Conservation (phyloP, 1,140 invertebrate species). For the Cephus cinctus region DNA sequence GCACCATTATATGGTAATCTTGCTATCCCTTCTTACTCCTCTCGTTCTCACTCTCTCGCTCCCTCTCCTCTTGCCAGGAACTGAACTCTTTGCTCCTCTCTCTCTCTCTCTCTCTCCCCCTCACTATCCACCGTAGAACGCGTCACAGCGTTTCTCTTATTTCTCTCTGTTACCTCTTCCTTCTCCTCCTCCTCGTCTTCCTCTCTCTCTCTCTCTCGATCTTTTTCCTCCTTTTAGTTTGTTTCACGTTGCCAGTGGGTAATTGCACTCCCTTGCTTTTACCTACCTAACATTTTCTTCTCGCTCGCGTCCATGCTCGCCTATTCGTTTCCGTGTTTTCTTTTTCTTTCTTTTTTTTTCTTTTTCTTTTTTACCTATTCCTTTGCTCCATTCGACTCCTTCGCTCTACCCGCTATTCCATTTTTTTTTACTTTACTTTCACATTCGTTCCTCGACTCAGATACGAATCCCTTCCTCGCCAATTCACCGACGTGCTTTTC, state of each 20-base stretch:
- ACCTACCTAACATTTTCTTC: slow-evolving; percentile 36
- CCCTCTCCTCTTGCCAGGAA: slow-evolving; percentile 16
- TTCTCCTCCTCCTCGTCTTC: slow-evolving; percentile 11
- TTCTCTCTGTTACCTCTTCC: slow-evolving; percentile 12
- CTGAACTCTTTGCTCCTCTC: slow-evolving; percentile 18
- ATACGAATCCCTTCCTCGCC: too few species aligned
- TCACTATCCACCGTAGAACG: background rate
- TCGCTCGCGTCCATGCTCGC: slow-evolving; percentile 23
- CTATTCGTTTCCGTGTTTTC: slow-evolving; percentile 45
- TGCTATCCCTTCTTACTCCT: slow-evolving; percentile 36
- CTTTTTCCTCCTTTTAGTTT: slow-evolving; percentile 37
- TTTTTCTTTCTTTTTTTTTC: slow-evolving; percentile 19
- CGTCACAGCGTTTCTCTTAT: slow-evolving; percentile 1
- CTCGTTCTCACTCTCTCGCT: slow-evolving; percentile 18
- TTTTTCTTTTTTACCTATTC: too few species aligned
- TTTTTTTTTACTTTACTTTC: too few species aligned
- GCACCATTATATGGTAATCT: slow-evolving; percentile 54
- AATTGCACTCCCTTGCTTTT: slow-evolving; percentile 49
- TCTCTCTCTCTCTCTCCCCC: slow-evolving; percentile 11
- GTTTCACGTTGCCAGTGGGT: slow-evolving; percentile 46
- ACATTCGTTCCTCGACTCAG: too few species aligned
- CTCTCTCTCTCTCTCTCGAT: slow-evolving; percentile 11
- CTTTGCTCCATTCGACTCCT: too few species aligned
- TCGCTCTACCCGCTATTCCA: too few species aligned
- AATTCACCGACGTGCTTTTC: too few species aligned